Evolutionary conservation across 2,113 vertebrate species (phyloP).

Genomic region (Melanerpes formicivorus): DNA sequence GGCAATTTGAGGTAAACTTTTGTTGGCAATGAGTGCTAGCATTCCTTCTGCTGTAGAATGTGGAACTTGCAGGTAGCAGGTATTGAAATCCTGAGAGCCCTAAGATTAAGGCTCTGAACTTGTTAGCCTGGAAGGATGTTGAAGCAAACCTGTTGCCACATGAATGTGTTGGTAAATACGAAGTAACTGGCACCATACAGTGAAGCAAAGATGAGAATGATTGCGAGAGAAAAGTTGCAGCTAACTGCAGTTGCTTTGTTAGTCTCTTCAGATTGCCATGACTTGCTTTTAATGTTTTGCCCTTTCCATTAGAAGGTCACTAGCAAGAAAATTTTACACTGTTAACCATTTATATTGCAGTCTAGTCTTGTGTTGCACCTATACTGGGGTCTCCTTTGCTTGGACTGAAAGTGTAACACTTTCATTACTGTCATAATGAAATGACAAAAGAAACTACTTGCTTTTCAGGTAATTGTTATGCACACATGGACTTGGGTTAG

Average conservation of each 20-base stretch:
- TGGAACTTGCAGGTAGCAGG: background rate
- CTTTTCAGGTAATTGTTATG: background rate
- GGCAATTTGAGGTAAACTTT: background rate
- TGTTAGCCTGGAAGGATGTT: background rate
- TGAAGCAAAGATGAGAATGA: background rate
- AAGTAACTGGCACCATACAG: background rate
- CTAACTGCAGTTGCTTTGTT: background rate
- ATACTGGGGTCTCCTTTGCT: background rate
- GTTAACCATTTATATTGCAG: background rate
- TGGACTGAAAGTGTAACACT: background rate
- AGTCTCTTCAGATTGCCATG: background rate
- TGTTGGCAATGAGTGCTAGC: background rate
- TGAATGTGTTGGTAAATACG: background rate
- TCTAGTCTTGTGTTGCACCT: background rate
- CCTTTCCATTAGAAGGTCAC: background rate
- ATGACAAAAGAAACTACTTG: background rate
- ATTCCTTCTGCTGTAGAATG: background rate
- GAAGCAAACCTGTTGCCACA: slow-evolving; percentile 11
- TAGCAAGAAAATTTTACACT: background rate
- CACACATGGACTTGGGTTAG: background rate
- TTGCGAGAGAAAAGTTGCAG: background rate
- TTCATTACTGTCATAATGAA: background rate
- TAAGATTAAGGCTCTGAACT: rapidly evolving
- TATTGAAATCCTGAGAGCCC: background rate
- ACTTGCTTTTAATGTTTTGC: background rate